Percentiles rank a stretch among this genome's conserved stretches.
phyloP scores from a whole-genome alignment of 2,888 invertebrate genomes.

The Melanostoma scalare region DNA sequence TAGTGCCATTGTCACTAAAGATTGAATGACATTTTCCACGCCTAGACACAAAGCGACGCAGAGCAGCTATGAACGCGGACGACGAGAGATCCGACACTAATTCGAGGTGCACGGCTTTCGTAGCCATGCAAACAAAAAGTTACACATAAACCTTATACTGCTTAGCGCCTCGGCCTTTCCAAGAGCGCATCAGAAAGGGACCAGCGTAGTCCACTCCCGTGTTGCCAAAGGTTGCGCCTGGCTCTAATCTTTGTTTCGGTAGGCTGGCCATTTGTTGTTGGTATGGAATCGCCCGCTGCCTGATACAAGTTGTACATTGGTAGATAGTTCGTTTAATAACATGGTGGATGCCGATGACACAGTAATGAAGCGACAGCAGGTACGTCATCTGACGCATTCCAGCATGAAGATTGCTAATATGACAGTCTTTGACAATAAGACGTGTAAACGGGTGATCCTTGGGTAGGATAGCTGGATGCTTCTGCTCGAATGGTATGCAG shows the following conservation, averaged over 20 bases:
- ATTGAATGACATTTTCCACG: slow-evolving; percentile 47
- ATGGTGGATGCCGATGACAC: slow-evolving; percentile 39
- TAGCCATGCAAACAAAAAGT: slow-evolving; percentile 73
- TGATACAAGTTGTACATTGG: slow-evolving; percentile 56
- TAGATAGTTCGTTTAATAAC: slow-evolving; percentile 58
- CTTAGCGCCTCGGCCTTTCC: slow-evolving; percentile 60
- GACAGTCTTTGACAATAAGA: slow-evolving; percentile 6
- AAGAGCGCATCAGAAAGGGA: slow-evolving; percentile 53
- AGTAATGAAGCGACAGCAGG: slow-evolving; percentile 46
- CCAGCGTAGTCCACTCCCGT: slow-evolving; percentile 72
- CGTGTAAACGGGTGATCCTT: background rate
- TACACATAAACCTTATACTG: slow-evolving; percentile 72
- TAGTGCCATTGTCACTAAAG: slow-evolving; percentile 61
- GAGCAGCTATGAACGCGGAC: slow-evolving; percentile 74
- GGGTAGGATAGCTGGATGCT: slow-evolving; percentile 14
- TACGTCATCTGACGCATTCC: slow-evolving; percentile 60
- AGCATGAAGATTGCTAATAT: slow-evolving; percentile 56
- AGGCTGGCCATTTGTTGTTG: slow-evolving; percentile 53
- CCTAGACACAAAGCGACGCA: slow-evolving; percentile 74
- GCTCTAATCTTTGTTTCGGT: slow-evolving; percentile 37
- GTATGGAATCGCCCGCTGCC: slow-evolving; percentile 15
- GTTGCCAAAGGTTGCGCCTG: slow-evolving; percentile 49
- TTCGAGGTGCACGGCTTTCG: slow-evolving; percentile 74
- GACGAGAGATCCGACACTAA: slow-evolving; percentile 69
- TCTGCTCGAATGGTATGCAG: slow-evolving; percentile 6